Conservation (phyloP, 2,113 vertebrate species). For the Monopterus albus region DNA sequence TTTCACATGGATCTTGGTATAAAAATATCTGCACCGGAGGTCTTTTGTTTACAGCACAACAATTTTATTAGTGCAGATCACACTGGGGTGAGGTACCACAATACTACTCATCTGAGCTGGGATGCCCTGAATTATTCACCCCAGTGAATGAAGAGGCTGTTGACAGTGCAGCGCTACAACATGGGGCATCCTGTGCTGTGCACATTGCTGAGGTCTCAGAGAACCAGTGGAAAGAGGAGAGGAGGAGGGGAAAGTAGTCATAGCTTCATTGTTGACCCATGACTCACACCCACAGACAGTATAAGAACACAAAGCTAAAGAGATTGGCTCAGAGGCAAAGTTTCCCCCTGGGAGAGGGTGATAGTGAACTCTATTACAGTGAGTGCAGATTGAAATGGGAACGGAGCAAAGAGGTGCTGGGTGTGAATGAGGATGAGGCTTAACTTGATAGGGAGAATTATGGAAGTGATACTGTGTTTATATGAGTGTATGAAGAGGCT, state of each 20-base stretch:
- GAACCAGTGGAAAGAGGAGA: not conserved
- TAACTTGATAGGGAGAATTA: constrained; percentile 46
- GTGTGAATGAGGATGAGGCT: constrained; percentile 60
- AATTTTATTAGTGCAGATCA: constrained; percentile 27
- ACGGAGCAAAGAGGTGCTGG: constrained; percentile 21
- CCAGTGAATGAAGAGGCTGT: constrained; percentile 62
- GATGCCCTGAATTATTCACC: constrained; percentile 62
- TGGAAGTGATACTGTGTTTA: constrained; percentile 42
- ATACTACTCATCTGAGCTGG: constrained; percentile 42
- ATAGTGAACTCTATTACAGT: constrained; percentile 71
- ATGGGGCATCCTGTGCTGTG: constrained; percentile 20
- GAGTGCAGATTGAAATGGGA: constrained; percentile 68
- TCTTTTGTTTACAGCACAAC: constrained; percentile 40
- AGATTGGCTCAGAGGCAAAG: constrained; percentile 66
- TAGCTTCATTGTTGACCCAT: constrained; percentile 63
- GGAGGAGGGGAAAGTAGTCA: not conserved
- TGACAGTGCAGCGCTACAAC: constrained; percentile 58
- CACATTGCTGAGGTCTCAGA: constrained; percentile 2
- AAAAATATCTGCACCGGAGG: not conserved
- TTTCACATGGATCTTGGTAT: not conserved
- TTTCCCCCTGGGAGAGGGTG: constrained; percentile 53
- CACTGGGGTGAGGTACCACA: not conserved
- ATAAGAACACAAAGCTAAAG: constrained; percentile 60
- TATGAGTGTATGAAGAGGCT: constrained; percentile 26
- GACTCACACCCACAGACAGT: constrained; percentile 60